phyloP scores from a whole-genome alignment of 1,140 invertebrate genomes.

The Periplaneta americana region DNA sequence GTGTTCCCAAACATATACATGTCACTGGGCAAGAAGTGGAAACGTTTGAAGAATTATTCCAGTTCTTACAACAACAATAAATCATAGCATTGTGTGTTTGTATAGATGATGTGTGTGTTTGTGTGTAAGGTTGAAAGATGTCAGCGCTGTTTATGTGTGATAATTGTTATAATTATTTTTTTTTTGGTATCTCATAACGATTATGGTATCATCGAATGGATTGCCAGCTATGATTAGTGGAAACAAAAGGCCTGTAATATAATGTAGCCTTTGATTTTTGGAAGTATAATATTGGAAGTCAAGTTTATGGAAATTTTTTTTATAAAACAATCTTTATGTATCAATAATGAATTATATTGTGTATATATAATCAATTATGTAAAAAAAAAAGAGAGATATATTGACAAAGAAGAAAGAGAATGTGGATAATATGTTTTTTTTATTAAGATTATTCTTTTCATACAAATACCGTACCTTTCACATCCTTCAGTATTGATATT shows the following conservation, averaged over 20 bases:
- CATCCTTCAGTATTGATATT: too few relatives aligned
- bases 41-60: not conserved
- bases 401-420: not conserved
- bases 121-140: not conserved
- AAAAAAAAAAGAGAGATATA: not conserved
- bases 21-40: not conserved
- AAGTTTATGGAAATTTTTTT: not conserved
- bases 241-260: not conserved
- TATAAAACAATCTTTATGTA: not conserved
- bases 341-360: not conserved
- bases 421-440: not conserved
- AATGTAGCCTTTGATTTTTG: not conserved
- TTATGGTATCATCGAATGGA: not conserved
- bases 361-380: not conserved
- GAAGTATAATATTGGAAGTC: not conserved
- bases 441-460: too few relatives aligned
- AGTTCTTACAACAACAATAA: not conserved
- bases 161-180: not conserved
- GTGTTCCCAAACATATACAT: not conserved
- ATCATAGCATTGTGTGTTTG: not conserved
- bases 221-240: not conserved
- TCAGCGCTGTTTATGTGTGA: not conserved
- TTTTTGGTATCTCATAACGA: not conserved
- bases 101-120: not conserved
- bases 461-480: too few relatives aligned